Evolutionary conservation across 2,113 vertebrate genomes (phyloP).

Genomic region (Triplophysa rosa): DNA sequence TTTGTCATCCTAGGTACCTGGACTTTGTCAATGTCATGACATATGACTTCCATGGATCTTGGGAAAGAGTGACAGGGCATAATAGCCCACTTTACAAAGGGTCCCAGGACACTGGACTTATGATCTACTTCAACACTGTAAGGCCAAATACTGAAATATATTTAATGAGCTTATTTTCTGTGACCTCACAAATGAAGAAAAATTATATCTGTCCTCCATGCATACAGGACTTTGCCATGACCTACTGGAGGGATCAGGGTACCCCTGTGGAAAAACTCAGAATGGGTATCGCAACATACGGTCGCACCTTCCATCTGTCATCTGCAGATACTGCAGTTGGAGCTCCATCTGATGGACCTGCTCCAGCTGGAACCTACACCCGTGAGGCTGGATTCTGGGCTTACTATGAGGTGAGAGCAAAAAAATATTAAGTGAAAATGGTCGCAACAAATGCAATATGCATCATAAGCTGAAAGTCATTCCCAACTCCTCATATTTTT

Average conservation of each 20-base stretch:
- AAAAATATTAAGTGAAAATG: not conserved
- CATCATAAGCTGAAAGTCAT: too few species aligned
- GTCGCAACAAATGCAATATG: too few species aligned
- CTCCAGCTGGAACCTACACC: constrained; percentile 75
- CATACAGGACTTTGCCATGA: constrained; percentile 77
- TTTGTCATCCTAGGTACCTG: constrained; percentile 64
- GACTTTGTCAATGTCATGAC: constrained; percentile 84
- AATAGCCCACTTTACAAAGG: constrained; percentile 79
- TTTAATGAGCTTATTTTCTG: not conserved
- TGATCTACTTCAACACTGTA: constrained; percentile 73
- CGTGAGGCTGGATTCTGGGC: constrained; percentile 80
- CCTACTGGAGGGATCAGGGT: constrained; percentile 78
- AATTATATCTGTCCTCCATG: not conserved
- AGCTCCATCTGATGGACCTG: constrained; percentile 71
- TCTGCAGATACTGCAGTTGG: constrained; percentile 62
- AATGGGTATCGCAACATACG: constrained; percentile 81
- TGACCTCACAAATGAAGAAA: not conserved
- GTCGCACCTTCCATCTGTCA: constrained; percentile 78
- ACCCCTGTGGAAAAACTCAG: constrained; percentile 77
- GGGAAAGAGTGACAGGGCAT: constrained; percentile 77
- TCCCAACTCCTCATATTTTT: too few species aligned
- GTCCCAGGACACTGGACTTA: constrained; percentile 59
- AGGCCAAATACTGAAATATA: constrained; percentile 37
- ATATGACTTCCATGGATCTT: constrained; percentile 83
- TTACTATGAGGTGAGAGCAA: constrained; percentile 78